Evolutionary conservation across 2,888 invertebrate species (phyloP).

Genomic region (Helobdella robusta): DNA sequence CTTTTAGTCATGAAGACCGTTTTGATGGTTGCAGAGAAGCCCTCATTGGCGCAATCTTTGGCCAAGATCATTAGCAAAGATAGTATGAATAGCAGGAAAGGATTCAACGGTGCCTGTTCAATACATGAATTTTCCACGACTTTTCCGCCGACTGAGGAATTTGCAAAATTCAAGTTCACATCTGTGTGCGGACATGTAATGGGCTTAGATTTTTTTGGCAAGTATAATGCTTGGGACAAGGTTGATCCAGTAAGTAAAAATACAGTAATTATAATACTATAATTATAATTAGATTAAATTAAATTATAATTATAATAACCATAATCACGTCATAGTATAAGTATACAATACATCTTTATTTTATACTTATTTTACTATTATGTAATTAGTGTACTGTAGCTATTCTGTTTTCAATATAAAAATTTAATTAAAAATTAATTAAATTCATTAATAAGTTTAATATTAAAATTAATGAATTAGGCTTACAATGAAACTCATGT

Average conservation of each 20-base stretch:
- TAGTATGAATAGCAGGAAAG: constrained; percentile 65
- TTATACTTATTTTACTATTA: too few species aligned
- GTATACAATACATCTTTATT: too few species aligned
- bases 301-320: too few species aligned
- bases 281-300: too few species aligned
- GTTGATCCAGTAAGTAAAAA: constrained; percentile 72
- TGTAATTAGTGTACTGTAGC: too few species aligned
- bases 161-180: constrained; percentile 68
- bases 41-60: constrained; percentile 85
- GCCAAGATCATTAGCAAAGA: constrained; percentile 83
- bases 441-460: too few species aligned
- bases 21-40: constrained; percentile 98
- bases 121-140: constrained; percentile 76
- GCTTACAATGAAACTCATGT: too few species aligned
- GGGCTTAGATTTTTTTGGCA: constrained; percentile 76
- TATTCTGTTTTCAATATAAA: too few species aligned
- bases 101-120: constrained; percentile 77
- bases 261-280: not conserved
- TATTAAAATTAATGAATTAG: too few species aligned
- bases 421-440: too few species aligned
- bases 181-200: constrained; percentile 98
- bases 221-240: constrained; percentile 94
- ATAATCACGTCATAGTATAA: too few species aligned
- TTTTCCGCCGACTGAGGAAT: constrained; percentile 44
- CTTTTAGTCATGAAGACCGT: constrained; percentile 51